Evolutionary conservation across 2,888 invertebrate species (phyloP).

Genomic region (Bembecia ichneumoniformis): DNA sequence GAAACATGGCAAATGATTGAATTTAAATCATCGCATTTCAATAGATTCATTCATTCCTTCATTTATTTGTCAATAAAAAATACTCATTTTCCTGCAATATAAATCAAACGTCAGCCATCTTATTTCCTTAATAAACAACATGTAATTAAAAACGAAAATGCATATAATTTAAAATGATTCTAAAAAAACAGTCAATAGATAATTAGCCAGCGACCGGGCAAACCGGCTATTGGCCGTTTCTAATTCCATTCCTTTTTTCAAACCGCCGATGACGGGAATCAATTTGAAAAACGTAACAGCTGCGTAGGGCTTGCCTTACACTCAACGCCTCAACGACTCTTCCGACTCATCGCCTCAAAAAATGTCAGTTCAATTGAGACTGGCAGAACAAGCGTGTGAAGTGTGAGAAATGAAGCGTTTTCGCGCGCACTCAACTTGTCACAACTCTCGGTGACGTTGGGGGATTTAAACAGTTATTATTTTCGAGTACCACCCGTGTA

Average conservation of each 20-base stretch:
- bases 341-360: not conserved
- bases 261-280: constrained; percentile 22
- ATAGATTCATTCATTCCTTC: too few species aligned
- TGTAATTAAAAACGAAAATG: not conserved
- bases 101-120: constrained; percentile 6
- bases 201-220: not conserved
- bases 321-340: not conserved
- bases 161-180: not conserved
- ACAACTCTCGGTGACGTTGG: not conserved
- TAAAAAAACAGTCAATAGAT: not conserved
- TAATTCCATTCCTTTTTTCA: constrained; percentile 20
- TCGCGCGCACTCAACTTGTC: not conserved
- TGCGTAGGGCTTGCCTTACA: not conserved
- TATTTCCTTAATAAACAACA: constrained; percentile 7
- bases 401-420: not conserved
- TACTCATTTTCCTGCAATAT: not conserved
- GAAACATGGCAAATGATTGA: too few species aligned
- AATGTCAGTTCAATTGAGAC: not conserved
- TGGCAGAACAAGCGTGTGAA: not conserved
- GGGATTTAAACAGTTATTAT: not conserved
- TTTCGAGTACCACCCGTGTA: too few species aligned
- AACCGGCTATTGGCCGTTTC: constrained; percentile 3
- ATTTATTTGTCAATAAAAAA: too few species aligned
- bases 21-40: too few species aligned
- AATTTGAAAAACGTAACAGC: constrained; percentile 11